Conservation (phyloP, 2,797 vertebrate species). For the Paramormyrops hopkinsi region DNA sequence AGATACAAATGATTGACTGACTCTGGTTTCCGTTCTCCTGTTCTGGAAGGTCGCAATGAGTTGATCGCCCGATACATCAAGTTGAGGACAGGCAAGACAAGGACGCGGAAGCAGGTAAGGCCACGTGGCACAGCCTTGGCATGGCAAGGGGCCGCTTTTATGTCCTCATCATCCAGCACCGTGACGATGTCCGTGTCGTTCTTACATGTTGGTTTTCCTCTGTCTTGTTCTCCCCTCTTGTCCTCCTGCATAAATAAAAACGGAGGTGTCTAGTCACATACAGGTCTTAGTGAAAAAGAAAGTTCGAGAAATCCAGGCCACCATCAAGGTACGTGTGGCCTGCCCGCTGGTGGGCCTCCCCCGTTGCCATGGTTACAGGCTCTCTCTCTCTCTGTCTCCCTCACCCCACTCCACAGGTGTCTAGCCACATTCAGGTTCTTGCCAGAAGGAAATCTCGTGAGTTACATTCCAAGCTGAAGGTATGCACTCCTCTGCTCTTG, state of each 20-base stretch:
- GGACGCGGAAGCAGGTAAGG: constrained; percentile 98
- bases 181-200: constrained; percentile 23
- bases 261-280: constrained; percentile 80
- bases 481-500: constrained; percentile 80
- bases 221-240: constrained; percentile 32
- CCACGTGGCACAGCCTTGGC: constrained; percentile 26
- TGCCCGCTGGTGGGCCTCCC: constrained; percentile 74
- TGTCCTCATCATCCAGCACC: neutral
- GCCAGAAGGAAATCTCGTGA: constrained; percentile 82
- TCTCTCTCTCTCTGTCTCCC: constrained; percentile 75
- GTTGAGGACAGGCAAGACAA: constrained; percentile 96
- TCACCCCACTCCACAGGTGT: constrained; percentile 79
- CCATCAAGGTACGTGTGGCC: constrained; percentile 74
- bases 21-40: neutral
- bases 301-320: constrained; percentile 77
- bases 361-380: constrained; percentile 82
- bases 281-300: constrained; percentile 83
- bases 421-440: constrained; percentile 82
- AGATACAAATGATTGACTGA: neutral
- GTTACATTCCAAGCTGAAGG: constrained; percentile 85
- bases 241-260: constrained; percentile 57
- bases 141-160: neutral
- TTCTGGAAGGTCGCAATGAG: constrained; percentile 89
- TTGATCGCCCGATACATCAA: constrained; percentile 99
- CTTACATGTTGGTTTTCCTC: constrained; percentile 33